Evolutionary conservation across 2,888 invertebrate species (phyloP).

Genomic region (Spicauda simplicius): DNA sequence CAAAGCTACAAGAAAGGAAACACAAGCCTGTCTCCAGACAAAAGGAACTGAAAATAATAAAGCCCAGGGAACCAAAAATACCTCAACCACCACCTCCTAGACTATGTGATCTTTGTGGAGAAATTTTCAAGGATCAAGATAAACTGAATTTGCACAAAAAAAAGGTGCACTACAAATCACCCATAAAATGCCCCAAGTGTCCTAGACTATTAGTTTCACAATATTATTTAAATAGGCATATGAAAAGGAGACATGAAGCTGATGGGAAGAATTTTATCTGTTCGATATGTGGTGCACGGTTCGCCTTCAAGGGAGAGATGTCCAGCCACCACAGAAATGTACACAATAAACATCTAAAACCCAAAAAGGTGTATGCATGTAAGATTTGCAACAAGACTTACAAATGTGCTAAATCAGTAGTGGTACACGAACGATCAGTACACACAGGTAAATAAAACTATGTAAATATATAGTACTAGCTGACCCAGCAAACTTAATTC

Average conservation of each 20-base stretch:
- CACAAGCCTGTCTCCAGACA: slow-evolving; percentile 37
- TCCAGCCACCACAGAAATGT: slow-evolving; percentile 62
- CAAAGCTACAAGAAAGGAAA: slow-evolving; percentile 42
- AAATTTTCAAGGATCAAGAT: slow-evolving; percentile 59
- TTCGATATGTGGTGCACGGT: slow-evolving; percentile 63
- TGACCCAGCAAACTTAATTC: no score
- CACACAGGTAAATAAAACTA: slow-evolving; percentile 70
- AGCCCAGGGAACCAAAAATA: slow-evolving; percentile 44
- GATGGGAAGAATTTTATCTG: slow-evolving; percentile 63
- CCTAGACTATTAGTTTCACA: slow-evolving; percentile 58
- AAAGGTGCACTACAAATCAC: slow-evolving; percentile 57
- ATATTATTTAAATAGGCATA: slow-evolving; percentile 65
- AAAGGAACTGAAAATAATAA: slow-evolving; percentile 37
- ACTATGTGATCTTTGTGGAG: slow-evolving; percentile 72
- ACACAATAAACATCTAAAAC: slow-evolving; percentile 61
- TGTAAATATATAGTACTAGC: not conserved
- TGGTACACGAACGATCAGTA: slow-evolving; percentile 76
- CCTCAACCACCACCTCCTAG: slow-evolving; percentile 51
- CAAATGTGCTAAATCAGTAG: slow-evolving; percentile 68
- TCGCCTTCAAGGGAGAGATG: slow-evolving; percentile 67
- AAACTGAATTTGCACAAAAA: slow-evolving; percentile 61
- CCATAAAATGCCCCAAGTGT: slow-evolving; percentile 66
- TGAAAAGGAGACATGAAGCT: slow-evolving; percentile 63
- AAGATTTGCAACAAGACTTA: slow-evolving; percentile 72
- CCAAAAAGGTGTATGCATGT: slow-evolving; percentile 61